Percentiles rank a stretch among this genome's conserved stretches.
Evolutionary conservation across 2,113 vertebrate species (phyloP).

Genomic region (Meleagris gallopavo): DNA sequence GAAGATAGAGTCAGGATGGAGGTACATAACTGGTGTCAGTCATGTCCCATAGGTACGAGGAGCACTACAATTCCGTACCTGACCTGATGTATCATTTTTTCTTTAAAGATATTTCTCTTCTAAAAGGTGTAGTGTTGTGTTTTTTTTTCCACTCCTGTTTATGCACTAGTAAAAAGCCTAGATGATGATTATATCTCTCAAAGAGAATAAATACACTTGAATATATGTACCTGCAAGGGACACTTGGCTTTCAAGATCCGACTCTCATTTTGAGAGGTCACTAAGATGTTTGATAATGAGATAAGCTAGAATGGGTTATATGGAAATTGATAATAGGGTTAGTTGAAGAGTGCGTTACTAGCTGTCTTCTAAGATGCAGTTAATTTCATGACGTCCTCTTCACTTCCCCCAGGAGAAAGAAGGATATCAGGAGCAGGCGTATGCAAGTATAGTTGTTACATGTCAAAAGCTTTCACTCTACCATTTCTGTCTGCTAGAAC

Average conservation of each 20-base stretch:
- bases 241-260: neutral
- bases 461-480: neutral
- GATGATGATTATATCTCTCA: neutral
- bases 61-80: neutral
- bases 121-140: neutral
- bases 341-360: neutral
- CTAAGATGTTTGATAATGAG: neutral
- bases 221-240: neutral
- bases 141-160: neutral
- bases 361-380: neutral
- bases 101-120: neutral
- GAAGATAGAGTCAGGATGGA: neutral
- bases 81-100: neutral
- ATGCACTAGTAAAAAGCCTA: neutral
- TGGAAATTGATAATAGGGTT: neutral
- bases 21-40: accelerated
- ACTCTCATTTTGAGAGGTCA: neutral
- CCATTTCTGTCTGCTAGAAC: neutral
- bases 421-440: neutral
- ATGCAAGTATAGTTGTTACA: neutral
- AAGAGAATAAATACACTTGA: neutral
- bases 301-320: neutral
- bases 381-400: too few relatives aligned
- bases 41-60: accelerated
- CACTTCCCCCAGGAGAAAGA: too few relatives aligned